Evolutionary conservation across 1,140 invertebrate genomes (phyloP).

Genomic region (Drosophila arawakana): DNA sequence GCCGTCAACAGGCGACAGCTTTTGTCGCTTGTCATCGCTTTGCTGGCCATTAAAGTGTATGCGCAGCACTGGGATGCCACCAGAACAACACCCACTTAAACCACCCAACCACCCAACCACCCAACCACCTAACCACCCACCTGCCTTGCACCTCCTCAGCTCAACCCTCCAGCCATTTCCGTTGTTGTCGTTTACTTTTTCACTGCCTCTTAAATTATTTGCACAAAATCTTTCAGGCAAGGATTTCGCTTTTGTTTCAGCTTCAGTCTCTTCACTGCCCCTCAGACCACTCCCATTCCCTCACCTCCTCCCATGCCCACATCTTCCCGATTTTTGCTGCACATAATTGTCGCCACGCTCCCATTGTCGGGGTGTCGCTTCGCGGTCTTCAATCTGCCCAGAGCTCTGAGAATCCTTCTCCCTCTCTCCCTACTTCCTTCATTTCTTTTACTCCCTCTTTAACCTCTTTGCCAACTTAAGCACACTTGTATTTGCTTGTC

Average conservation of each 20-base stretch:
- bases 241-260: slow-evolving; percentile 40
- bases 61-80: neutral
- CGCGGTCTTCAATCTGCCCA: slow-evolving; percentile 28
- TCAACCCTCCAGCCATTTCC: neutral
- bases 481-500: slow-evolving; percentile 22
- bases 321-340: slow-evolving; percentile 12
- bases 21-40: slow-evolving; percentile 66
- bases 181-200: slow-evolving; percentile 51
- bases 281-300: neutral
- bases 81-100: neutral
- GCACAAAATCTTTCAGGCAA: slow-evolving; percentile 73
- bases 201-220: slow-evolving; percentile 65
- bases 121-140: neutral
- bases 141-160: neutral
- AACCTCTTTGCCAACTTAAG: neutral
- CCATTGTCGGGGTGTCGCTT: slow-evolving; percentile 44
- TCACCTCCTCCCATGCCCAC: too few relatives aligned
- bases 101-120: neutral
- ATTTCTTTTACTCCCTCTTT: neutral
- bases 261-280: neutral
- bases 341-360: slow-evolving; percentile 43
- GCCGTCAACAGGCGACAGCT: slow-evolving; percentile 48
- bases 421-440: neutral
- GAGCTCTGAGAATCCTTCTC: neutral
- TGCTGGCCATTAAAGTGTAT: slow-evolving; percentile 54